Conservation (phyloP, 1,140 invertebrate genomes). For the Drosophila tristis region DNA sequence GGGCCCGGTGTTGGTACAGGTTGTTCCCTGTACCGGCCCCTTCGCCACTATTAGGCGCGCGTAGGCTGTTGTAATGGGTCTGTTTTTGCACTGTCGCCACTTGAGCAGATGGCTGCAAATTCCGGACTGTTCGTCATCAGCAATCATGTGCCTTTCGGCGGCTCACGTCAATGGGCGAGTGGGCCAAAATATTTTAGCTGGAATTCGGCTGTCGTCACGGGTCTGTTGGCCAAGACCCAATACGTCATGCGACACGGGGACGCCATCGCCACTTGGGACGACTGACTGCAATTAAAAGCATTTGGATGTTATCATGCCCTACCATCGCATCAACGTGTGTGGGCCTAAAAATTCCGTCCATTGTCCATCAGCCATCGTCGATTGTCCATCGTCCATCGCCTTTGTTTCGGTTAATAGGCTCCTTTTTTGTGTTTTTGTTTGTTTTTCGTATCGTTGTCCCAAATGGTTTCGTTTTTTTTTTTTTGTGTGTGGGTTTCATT, state of each 20-base stretch:
- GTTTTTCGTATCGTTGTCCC: constrained; percentile 13
- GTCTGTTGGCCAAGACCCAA: constrained; percentile 33
- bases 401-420: constrained; percentile 31
- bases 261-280: constrained; percentile 51
- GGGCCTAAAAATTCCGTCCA: constrained; percentile 25
- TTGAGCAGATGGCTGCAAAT: constrained; percentile 59
- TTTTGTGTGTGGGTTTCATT: constrained; percentile 12
- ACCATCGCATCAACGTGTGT: constrained; percentile 6
- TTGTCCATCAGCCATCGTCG: constrained; percentile 8
- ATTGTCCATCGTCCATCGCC: constrained; percentile 12
- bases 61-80: constrained; percentile 23
- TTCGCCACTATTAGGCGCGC: not conserved
- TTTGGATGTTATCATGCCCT: not conserved
- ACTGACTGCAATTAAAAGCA: constrained; percentile 26
- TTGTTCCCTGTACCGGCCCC: not conserved
- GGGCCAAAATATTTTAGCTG: constrained; percentile 55
- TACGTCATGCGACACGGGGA: constrained; percentile 69
- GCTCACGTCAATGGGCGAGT: constrained; percentile 66
- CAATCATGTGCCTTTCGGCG: constrained; percentile 52
- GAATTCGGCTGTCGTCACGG: constrained; percentile 73
- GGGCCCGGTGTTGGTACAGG: not conserved
- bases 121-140: constrained; percentile 53
- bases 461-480: constrained; percentile 3
- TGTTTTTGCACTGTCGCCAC: constrained; percentile 38
- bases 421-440: constrained; percentile 27